Base-by-base conservation (phyloP, 2,888 invertebrate genomes). In the Drosophila neonasuta region DNA sequence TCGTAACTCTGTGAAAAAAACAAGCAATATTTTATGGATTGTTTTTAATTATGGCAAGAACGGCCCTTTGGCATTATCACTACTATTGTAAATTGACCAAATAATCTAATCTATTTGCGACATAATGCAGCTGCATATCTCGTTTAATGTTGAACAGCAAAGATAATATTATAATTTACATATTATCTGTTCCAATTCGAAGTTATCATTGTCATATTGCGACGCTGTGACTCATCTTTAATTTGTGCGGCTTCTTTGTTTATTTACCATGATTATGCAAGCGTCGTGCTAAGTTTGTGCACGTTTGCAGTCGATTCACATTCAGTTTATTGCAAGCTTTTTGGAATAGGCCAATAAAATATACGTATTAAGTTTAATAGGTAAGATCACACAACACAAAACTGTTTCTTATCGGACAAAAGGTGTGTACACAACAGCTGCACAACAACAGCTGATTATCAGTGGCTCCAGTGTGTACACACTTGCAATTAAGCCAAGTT, bases 1-100 rank as follows among this genome's bases (percentile, higher is more conserved):
- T 92, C 92, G 90, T 92, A 92, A 90, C 92, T 92, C 92, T 92
- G 46, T 34, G 3, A 17, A 20, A 7, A 11, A 34, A 49, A 36
- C n/a, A 10, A 34, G 32, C n/a, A 8, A 6, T n/a, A 24, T 11
- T 15, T 7, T 13, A 41, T 13, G 8, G 8, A 7, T n/a, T 11
- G 5, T n/a, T 39, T 39, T 39, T 9, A 3, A 32, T 32, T 24
- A 24, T 24, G 24, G 5, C 24, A 5, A 24, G 24, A 24, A 5
- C 6, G 8, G n/a, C 36, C n/a, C 36, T 39, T 39, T 39, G n/a
- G 5, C 36, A n/a, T 39, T n/a, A 13, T 39, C n/a, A 39, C 10
- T 3, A 10, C 9, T 32, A 32, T 32, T 32, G 32, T 24, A 24
- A 6, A 24, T 24, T 24, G 32, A 32, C 10, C 32, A 32, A 36